Percentiles rank a stretch among this genome's conserved stretches.
Evolutionary conservation across 2,888 invertebrate genomes (phyloP).

Genomic region (Rhynchonema sp.): DNA sequence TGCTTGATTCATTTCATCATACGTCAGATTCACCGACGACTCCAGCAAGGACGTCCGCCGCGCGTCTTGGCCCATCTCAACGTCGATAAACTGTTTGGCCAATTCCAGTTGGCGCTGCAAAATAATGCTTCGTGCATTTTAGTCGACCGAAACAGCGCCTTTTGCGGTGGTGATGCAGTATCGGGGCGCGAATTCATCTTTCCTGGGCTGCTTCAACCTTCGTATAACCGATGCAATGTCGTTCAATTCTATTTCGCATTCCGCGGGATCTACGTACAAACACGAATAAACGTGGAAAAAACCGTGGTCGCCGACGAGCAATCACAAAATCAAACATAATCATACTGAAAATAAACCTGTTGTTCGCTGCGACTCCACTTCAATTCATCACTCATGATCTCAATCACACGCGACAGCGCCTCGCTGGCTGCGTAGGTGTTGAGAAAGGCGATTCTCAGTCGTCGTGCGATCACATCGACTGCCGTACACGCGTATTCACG

Average conservation of each 20-base stretch:
- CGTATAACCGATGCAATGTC: no score
- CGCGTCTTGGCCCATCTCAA: slow-evolving; percentile 90
- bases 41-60: slow-evolving; percentile 59
- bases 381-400: slow-evolving; percentile 90
- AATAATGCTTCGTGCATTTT: no score
- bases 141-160: no score
- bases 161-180: no score
- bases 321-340: no score
- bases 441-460: slow-evolving; percentile 79
- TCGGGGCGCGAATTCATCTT: no score
- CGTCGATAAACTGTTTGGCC: slow-evolving; percentile 64
- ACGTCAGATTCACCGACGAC: slow-evolving; percentile 70
- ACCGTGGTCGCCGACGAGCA: no score
- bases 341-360: no score
- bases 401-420: slow-evolving; percentile 65
- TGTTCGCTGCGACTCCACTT: slow-evolving; percentile 64
- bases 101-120: slow-evolving; percentile 20
- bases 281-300: no score
- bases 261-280: no score
- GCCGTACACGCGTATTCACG: slow-evolving; percentile 90
- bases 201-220: no score
- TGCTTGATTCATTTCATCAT: slow-evolving; percentile 78
- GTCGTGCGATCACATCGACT: slow-evolving; percentile 82
- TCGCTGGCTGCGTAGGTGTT: slow-evolving; percentile 75
- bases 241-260: no score